phyloP scores from a whole-genome alignment of 2,113 vertebrate genomes.

The Agapornis roseicollis region DNA sequence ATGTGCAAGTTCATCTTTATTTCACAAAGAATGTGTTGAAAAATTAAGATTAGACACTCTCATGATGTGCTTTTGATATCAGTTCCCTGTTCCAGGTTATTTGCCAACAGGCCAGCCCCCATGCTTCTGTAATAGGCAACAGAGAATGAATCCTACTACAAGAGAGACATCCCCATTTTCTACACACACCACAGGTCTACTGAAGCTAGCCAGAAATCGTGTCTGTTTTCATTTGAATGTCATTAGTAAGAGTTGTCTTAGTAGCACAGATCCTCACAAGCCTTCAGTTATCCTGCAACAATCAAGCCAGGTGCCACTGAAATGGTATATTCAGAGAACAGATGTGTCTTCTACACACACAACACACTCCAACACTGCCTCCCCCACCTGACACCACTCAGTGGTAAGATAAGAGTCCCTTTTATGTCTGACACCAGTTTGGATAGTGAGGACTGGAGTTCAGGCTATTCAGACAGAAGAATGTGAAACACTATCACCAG shows the following conservation, averaged over 20 bases:
- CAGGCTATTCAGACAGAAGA: accelerated
- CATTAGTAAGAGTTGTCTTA: neutral
- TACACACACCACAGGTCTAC: neutral
- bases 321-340: neutral
- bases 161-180: neutral
- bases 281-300: too few relatives aligned
- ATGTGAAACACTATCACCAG: neutral
- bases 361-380: accelerated
- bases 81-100: neutral
- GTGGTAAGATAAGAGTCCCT: neutral
- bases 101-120: neutral
- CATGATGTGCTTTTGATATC: neutral
- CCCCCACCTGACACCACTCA: accelerated
- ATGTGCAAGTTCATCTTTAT: neutral
- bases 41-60: neutral
- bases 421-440: neutral
- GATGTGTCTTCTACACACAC: neutral
- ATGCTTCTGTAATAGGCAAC: accelerated
- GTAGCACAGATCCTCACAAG: neutral
- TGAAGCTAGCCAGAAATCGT: neutral
- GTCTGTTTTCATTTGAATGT: neutral
- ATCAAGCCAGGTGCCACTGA: neutral
- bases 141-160: neutral
- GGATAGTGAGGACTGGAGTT: neutral
- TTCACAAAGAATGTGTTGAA: neutral